These are phyloP conservation scores for Platycnemis pennipes DNA, from an alignment of 2,888 invertebrate genomes.

Conservation along the genomic window DNA sequence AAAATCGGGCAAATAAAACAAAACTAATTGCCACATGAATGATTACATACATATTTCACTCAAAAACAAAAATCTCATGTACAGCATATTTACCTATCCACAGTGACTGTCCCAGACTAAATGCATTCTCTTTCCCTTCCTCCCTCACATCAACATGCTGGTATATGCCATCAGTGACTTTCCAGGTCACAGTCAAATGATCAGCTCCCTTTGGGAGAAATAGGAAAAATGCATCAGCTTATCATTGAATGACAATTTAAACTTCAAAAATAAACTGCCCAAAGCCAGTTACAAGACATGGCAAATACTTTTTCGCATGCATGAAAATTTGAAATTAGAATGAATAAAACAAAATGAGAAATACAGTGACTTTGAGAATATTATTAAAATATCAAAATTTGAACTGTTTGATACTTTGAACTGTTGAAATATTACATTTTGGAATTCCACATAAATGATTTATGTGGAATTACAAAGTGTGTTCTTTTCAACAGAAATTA, in stretches of 20 bases:
- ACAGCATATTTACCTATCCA: constrained; percentile 89
- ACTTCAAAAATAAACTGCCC: not conserved
- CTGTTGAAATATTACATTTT: no score
- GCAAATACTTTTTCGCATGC: not conserved
- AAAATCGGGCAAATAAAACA: no score
- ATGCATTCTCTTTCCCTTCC: constrained; percentile 97
- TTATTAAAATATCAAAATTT: no score
- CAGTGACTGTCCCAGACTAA: constrained; percentile 93
- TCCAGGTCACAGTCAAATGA: constrained; percentile 99
- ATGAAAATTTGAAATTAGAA: not conserved
- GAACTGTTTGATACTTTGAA: no score
- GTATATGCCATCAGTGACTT: constrained; percentile 95
- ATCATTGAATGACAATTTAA: constrained; percentile 16
- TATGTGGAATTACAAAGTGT: no score
- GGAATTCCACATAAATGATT: no score
- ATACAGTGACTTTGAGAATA: no score
- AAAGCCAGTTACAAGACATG: not conserved
- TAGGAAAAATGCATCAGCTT: constrained; percentile 28
- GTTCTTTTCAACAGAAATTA: no score
- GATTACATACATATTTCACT: no score
- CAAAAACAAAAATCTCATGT: not conserved
- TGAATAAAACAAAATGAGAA: not conserved
- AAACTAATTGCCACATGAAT: no score
- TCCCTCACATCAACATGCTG: constrained; percentile 98
- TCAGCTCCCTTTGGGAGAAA: constrained; percentile 86